Conservation (phyloP, 2,888 invertebrate species). For the Pemphredon lugubris region DNA sequence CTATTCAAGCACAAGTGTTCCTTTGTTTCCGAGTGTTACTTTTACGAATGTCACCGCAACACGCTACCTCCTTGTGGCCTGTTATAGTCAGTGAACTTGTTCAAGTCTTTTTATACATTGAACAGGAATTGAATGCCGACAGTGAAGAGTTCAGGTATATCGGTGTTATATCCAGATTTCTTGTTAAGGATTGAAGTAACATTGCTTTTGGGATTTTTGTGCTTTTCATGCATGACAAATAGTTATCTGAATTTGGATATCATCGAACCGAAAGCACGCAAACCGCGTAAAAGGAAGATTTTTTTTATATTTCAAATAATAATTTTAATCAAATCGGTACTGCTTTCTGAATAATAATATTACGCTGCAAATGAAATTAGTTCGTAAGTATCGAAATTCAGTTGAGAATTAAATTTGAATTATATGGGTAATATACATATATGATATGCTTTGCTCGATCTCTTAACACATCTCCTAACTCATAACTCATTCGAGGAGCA, state of each 20-base stretch:
- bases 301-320: too few relatives aligned
- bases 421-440: conserved; percentile 6
- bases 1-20: conserved; percentile 92
- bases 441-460: conserved; percentile 7
- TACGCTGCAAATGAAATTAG: too few relatives aligned
- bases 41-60: conserved; percentile 91
- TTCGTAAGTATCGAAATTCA: background rate
- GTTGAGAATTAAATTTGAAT: background rate
- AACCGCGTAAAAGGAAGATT: background rate
- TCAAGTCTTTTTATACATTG: conserved; percentile 92
- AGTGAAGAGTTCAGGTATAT: conserved; percentile 88
- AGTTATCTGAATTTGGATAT: background rate
- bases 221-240: conserved; percentile 58
- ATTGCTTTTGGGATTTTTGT: conserved; percentile 48
- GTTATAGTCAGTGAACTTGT: conserved; percentile 95
- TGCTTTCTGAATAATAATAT: too few relatives aligned
- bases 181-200: conserved; percentile 24
- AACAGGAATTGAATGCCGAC: conserved; percentile 90
- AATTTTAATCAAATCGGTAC: too few relatives aligned
- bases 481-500: too few relatives aligned
- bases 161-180: background rate
- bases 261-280: background rate
- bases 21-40: conserved; percentile 93
- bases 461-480: conserved; percentile 12
- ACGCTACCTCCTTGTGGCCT: conserved; percentile 94